These are phyloP conservation scores for Capromys pilorides DNA, from an alignment of 2,797 vertebrate genomes.

Conservation along the genomic window DNA sequence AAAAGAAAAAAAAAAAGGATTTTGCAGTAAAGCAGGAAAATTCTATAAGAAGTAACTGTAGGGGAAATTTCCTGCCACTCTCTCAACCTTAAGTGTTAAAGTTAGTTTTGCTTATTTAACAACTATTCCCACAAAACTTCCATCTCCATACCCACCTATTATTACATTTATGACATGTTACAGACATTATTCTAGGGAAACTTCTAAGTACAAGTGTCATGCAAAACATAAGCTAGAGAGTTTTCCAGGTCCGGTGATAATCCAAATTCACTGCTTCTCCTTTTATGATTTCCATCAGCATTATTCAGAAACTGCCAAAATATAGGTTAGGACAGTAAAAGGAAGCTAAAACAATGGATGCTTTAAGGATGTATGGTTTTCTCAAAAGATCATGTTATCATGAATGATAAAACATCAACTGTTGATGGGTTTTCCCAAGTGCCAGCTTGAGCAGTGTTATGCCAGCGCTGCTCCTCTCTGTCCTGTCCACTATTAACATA, in stretches of 20 bases:
- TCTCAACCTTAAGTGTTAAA: not conserved
- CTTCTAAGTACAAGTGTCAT: not conserved
- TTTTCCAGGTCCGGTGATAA: slow-evolving; percentile 9
- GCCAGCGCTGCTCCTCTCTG: not conserved
- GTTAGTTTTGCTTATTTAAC: not conserved
- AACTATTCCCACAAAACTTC: not conserved
- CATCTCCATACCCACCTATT: not conserved
- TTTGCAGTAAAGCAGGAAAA: slow-evolving; percentile 12
- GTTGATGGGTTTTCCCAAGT: not conserved
- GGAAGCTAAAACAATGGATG: not conserved
- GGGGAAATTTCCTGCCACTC: not conserved
- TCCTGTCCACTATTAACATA: slow-evolving; percentile 16
- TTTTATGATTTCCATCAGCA: not conserved
- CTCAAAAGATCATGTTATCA: not conserved
- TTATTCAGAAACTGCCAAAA: not conserved
- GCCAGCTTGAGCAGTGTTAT: not conserved
- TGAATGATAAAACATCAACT: not conserved
- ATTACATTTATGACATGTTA: not conserved
- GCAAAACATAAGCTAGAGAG: slow-evolving; percentile 5
- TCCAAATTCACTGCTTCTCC: not conserved
- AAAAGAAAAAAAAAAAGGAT: not conserved
- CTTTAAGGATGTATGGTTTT: not conserved
- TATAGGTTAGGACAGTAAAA: not conserved
- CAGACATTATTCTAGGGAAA: not conserved
- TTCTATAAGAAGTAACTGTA: not conserved